Evolutionary conservation across 2,113 vertebrate genomes (phyloP).

Genomic region (Conger conger): DNA sequence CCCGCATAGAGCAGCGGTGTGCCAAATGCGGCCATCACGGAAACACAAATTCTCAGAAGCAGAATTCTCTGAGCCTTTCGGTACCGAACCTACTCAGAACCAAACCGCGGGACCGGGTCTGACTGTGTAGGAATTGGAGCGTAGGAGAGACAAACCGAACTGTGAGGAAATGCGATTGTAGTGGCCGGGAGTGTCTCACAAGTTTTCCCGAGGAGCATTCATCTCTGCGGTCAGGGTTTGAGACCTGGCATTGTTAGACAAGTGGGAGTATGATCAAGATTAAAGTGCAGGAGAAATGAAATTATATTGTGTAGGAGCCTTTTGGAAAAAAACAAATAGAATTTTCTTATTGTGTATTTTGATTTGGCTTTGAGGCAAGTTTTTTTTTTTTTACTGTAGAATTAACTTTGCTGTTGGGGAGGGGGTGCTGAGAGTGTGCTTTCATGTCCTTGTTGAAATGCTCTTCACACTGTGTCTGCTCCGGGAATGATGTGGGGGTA

Average conservation of each 20-base stretch:
- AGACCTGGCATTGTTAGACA: neutral
- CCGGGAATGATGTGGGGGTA: neutral
- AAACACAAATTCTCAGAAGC: neutral
- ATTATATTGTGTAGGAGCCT: slow-evolving; percentile 5
- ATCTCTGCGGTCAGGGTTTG: slow-evolving; percentile 6
- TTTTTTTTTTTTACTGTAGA: neutral
- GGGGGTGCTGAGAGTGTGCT: too few relatives aligned
- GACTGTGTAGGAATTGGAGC: slow-evolving; percentile 3
- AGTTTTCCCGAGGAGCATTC: neutral
- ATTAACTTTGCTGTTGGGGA: neutral
- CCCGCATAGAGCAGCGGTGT: neutral
- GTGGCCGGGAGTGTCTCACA: neutral
- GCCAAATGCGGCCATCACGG: neutral
- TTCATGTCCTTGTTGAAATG: neutral
- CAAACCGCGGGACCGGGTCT: neutral
- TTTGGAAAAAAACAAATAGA: slow-evolving; percentile 20
- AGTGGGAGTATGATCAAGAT: slow-evolving; percentile 25
- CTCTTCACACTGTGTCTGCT: neutral
- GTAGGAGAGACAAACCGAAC: neutral
- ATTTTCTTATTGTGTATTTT: neutral
- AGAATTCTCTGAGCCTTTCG: neutral
- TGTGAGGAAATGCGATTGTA: neutral
- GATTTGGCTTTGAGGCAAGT: slow-evolving; percentile 8
- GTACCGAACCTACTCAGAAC: neutral
- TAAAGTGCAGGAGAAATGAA: slow-evolving; percentile 29